phyloP scores from a whole-genome alignment of 2,888 invertebrate genomes.

The Danaus chrysippus region DNA sequence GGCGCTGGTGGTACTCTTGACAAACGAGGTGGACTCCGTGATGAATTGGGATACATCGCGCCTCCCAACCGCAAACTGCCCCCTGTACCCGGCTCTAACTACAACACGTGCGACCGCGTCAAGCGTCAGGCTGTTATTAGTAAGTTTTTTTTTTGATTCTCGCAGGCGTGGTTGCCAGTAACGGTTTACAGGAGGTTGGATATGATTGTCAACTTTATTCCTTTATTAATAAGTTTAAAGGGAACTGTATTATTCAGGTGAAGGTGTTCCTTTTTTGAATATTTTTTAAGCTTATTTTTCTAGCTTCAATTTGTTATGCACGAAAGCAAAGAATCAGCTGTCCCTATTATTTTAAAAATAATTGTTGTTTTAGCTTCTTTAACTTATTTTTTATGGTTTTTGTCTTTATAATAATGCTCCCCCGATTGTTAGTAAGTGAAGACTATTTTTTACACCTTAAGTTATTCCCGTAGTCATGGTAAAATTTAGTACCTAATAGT shows the following conservation, averaged over 20 bases:
- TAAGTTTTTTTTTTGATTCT: slow-evolving; percentile 73
- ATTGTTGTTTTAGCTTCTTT: too few species aligned
- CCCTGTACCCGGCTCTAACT: slow-evolving; percentile 95
- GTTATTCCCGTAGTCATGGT: too few species aligned
- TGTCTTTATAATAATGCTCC: too few species aligned
- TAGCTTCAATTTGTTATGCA: neutral
- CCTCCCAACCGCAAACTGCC: slow-evolving; percentile 95
- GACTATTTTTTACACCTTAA: too few species aligned
- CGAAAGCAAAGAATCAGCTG: neutral
- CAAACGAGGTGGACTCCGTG: slow-evolving; percentile 89
- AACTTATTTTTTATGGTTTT: too few species aligned
- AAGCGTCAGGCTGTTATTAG: slow-evolving; percentile 95
- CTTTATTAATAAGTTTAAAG: too few species aligned
- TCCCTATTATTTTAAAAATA: too few species aligned
- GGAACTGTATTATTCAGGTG: neutral
- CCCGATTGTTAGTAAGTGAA: too few species aligned
- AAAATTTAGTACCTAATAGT: too few species aligned
- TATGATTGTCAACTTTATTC: too few species aligned
- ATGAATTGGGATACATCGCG: slow-evolving; percentile 95
- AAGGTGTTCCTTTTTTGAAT: neutral
- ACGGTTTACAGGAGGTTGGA: too few species aligned
- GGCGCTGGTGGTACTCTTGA: slow-evolving; percentile 86
- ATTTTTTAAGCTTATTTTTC: slow-evolving; percentile 5
- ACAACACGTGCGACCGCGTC: slow-evolving; percentile 95
- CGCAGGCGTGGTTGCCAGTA: neutral